Conservation (phyloP, 2,113 vertebrate species). For the Sterrhoptilus dennistouni region DNA sequence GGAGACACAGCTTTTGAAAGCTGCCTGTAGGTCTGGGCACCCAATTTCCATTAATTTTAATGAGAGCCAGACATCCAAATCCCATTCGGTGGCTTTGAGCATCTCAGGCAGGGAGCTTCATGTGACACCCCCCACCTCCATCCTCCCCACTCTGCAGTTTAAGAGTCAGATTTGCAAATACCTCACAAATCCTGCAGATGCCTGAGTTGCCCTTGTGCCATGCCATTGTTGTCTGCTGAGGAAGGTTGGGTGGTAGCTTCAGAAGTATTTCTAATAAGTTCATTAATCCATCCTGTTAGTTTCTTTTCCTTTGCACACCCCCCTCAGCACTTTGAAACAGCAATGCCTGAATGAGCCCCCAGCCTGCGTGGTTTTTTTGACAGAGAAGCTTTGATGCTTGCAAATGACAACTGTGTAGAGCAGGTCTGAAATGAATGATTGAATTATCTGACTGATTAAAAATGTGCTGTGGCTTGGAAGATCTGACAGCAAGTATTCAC, state of each 20-base stretch:
- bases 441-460: slow-evolving; percentile 54
- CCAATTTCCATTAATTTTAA: slow-evolving; percentile 62
- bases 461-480: slow-evolving; percentile 36
- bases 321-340: neutral
- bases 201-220: neutral
- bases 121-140: neutral
- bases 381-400: slow-evolving; percentile 37
- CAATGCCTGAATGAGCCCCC: neutral
- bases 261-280: slow-evolving; percentile 30
- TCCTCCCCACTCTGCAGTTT: neutral
- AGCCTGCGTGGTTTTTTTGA: neutral
- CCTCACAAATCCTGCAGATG: neutral
- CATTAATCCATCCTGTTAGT: neutral
- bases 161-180: slow-evolving; percentile 42
- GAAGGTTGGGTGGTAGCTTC: neutral
- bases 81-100: slow-evolving; percentile 14
- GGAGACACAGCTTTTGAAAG: neutral
- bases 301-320: neutral
- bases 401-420: slow-evolving; percentile 4
- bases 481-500: neutral
- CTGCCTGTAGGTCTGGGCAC: slow-evolving; percentile 39
- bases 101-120: slow-evolving; percentile 25
- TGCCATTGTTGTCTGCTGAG: slow-evolving; percentile 7
- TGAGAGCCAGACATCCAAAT: slow-evolving; percentile 57
- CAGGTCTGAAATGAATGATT: slow-evolving; percentile 32